Conservation (phyloP, 2,797 vertebrate species). For the Cichlasoma orientale region DNA sequence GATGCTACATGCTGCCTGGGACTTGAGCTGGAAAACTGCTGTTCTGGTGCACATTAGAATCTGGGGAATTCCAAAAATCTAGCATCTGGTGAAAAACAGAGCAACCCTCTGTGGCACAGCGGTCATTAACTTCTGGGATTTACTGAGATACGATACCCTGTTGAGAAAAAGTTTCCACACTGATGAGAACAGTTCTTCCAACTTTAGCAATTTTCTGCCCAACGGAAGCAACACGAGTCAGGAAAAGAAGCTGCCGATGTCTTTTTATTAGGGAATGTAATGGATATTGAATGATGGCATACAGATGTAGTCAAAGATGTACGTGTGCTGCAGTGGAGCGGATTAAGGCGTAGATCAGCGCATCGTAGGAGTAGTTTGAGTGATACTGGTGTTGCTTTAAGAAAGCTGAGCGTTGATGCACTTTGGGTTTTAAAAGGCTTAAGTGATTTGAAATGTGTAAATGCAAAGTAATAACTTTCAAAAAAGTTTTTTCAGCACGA, state of each 20-base stretch:
- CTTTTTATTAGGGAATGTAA: conserved; percentile 57
- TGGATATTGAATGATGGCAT: conserved; percentile 72
- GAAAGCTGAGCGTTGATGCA: not conserved
- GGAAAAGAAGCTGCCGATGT: conserved; percentile 43
- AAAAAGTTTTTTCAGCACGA: not conserved
- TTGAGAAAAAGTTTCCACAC: conserved; percentile 77
- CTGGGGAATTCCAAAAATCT: conserved; percentile 78
- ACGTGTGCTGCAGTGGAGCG: conserved; percentile 12
- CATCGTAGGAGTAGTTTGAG: conserved; percentile 28
- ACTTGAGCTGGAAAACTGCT: conserved; percentile 70
- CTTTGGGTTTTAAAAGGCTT: conserved; percentile 16
- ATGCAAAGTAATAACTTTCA: conserved; percentile 8
- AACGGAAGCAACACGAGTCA: conserved; percentile 54
- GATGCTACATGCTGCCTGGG: conserved; percentile 69
- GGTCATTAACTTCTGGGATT: conserved; percentile 81
- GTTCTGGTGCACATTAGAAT: conserved; percentile 78
- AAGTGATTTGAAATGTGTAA: conserved; percentile 1
- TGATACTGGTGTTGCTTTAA: conserved; percentile 21
- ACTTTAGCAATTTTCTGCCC: conserved; percentile 74
- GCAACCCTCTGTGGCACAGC: conserved; percentile 74
- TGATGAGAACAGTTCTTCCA: conserved; percentile 72
- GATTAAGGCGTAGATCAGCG: conserved; percentile 43
- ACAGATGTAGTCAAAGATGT: conserved; percentile 52
- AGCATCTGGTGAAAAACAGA: conserved; percentile 79
- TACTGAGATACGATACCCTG: conserved; percentile 73